Conservation (phyloP, 2,113 vertebrate species). For the Electrona antarctica region DNA sequence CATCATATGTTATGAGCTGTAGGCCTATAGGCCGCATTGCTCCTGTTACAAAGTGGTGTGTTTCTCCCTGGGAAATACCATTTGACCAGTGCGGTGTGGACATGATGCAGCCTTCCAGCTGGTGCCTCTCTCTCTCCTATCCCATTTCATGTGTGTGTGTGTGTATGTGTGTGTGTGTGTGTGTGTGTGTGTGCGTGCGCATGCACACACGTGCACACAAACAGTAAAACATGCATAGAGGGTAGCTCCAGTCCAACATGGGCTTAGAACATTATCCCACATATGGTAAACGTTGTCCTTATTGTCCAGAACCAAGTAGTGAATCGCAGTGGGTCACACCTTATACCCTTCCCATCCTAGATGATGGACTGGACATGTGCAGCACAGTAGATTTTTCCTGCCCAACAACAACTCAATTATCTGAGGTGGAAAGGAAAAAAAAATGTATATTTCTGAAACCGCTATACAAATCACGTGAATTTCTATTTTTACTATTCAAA, state of each 20-base stretch:
- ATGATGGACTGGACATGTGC: constrained; percentile 51
- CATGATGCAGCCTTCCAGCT: constrained; percentile 65
- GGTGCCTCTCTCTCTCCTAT: constrained; percentile 47
- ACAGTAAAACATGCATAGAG: background rate
- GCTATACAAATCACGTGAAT: constrained; percentile 21
- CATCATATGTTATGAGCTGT: constrained; percentile 4
- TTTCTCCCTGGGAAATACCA: constrained; percentile 62
- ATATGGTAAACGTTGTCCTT: constrained; percentile 44
- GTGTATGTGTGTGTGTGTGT: constrained; percentile 14
- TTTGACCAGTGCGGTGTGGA: constrained; percentile 51
- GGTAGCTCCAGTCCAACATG: background rate
- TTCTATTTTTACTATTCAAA: background rate
- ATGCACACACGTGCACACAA: background rate
- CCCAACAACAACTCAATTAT: constrained; percentile 51
- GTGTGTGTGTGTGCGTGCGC: background rate
- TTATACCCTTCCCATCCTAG: constrained; percentile 21
- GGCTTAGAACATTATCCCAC: constrained; percentile 1
- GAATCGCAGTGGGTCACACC: constrained; percentile 46
- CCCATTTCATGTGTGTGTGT: constrained; percentile 31
- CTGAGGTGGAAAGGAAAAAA: constrained; percentile 22
- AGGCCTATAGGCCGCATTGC: constrained; percentile 35
- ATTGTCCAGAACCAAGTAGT: constrained; percentile 48
- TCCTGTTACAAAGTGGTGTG: constrained; percentile 64
- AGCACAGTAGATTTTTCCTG: constrained; percentile 36
- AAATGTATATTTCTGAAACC: constrained; percentile 20